Evolutionary conservation across 2,113 vertebrate species (phyloP), one percentile per base, ranked within the genome.

Genomic region (Bombycilla garrulus): DNA sequence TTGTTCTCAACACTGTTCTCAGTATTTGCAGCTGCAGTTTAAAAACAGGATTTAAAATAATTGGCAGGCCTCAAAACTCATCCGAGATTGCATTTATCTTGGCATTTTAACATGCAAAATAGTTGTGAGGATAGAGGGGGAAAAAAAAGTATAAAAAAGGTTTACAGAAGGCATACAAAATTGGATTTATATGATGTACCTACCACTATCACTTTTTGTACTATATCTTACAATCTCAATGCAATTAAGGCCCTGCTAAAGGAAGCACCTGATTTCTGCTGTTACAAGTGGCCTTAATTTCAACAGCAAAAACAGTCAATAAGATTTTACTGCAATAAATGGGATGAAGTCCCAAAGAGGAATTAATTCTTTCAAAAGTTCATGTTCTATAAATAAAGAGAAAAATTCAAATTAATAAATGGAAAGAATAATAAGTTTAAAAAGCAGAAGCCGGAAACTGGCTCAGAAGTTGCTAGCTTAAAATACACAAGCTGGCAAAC

Each of bases 401-500:
- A 42, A 90, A 61, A 70, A n/a, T 70, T 86, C 56, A 86, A 66
- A 16, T 20, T 26, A 73, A 44, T 54, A 83, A 92, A 85, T 35
- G 23, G 80, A 78, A 93, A 74, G 16, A 31, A 42, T 15, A 64
- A 20, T 25, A 76, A 79, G 42, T 93, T 86, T 25, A 71, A 79
- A 83, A 83, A 51, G 25, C 14, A 73, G n/a, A 90, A 24, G 22
- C 26, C 5, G 15, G 38, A 70, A 86, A 72, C 47, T 72, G 58
- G 60, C 51, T 64, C 64, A 78, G 65, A 81, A 81, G 19, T 60
- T 64, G 15, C 19, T 48, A 74, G 69, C 62, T 86, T 88, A 74
- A 93, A 91, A 93, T 84, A 92, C 20, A 81, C 8, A 56, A 54
- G 35, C 51, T 86, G 64, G 62, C 8, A 7, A 92, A 70, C 66